Conservation (phyloP, 2,888 invertebrate species). For the Callosobruchus maculatus region DNA sequence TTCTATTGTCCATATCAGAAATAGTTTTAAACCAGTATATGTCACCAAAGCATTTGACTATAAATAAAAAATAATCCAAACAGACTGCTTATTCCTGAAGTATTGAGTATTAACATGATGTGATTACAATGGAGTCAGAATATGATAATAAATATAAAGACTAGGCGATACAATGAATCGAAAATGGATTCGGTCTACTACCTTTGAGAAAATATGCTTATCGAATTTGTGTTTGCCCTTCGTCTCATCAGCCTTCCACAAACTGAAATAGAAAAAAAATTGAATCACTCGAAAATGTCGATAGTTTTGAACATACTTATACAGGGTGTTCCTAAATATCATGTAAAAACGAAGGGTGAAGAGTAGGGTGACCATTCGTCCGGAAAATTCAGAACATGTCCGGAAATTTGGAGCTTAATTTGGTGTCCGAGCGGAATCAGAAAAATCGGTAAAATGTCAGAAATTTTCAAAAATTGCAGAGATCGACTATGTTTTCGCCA, state of each 20-base stretch:
- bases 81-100: not conserved
- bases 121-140: conserved; percentile 13
- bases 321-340: not conserved
- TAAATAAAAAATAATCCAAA: not conserved
- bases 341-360: no score
- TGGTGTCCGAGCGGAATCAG: no score
- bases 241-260: conserved; percentile 42
- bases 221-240: conserved; percentile 67
- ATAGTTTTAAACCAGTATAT: not conserved
- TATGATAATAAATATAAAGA: conserved; percentile 21
- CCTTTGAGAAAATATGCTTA: conserved; percentile 74
- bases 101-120: conserved; percentile 20
- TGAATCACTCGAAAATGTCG: no score
- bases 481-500: no score
- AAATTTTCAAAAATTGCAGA: no score
- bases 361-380: no score
- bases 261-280: conserved; percentile 4
- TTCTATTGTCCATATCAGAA: not conserved
- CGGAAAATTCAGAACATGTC: no score
- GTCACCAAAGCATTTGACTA: not conserved
- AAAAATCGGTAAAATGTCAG: no score
- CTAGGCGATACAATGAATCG: conserved; percentile 23
- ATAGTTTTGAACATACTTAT: conserved; percentile 3
- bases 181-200: conserved; percentile 45
- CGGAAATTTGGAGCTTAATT: no score